These are phyloP conservation scores for Chauna torquata DNA, from an alignment of 2,113 vertebrate species.

Conservation along the genomic window DNA sequence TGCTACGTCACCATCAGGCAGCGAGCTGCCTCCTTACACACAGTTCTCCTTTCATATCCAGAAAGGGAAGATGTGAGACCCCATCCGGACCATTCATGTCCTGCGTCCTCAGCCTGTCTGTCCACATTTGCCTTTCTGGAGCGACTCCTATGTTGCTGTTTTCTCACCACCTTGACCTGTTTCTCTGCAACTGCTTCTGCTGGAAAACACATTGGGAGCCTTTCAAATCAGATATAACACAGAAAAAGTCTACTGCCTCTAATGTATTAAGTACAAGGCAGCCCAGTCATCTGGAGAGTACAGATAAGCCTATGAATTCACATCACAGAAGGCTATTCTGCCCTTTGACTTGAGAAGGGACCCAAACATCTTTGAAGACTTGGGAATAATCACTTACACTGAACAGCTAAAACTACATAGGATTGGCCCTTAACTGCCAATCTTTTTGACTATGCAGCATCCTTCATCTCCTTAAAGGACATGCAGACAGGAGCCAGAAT, in stretches of 20 bases:
- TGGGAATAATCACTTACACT: background rate
- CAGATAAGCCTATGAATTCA: constrained; percentile 19
- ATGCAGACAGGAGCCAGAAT: background rate
- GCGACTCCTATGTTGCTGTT: background rate
- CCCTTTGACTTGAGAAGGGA: background rate
- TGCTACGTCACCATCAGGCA: background rate
- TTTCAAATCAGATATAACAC: background rate
- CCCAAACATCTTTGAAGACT: background rate
- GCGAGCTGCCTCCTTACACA: background rate
- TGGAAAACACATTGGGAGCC: background rate
- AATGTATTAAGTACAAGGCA: background rate
- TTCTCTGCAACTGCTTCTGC: background rate
- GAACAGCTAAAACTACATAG: constrained; percentile 16
- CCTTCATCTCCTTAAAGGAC: background rate
- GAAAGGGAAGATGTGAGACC: background rate
- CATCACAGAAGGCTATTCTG: constrained; percentile 10
- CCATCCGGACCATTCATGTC: background rate
- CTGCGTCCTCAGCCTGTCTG: background rate
- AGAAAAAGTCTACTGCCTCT: background rate
- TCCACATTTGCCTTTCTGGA: background rate
- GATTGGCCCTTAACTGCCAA: background rate
- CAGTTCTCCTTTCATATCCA: background rate
- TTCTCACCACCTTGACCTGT: background rate
- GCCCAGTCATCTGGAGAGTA: background rate
- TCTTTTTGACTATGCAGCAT: background rate